Evolutionary conservation across 1,140 invertebrate species (phyloP), one percentile per base, ranked within the genome.

Genomic region (Drosophila sp.): DNA sequence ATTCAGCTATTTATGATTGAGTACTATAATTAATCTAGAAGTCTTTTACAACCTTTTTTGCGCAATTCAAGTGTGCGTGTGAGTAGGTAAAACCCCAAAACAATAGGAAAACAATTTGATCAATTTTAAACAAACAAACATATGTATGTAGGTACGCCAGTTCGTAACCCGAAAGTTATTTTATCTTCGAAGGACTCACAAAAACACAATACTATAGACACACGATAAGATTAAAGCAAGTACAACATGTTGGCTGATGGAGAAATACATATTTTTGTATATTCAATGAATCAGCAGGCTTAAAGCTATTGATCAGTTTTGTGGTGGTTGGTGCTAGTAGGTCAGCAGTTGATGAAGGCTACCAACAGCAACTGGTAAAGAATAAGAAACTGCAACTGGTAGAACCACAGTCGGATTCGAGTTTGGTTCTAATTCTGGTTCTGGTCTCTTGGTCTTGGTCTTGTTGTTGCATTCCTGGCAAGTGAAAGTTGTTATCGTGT

Each of bases 141-240:
- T 11, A 11, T 38, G 2, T 38, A 10, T 11, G 10, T 38, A 11
- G 8, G 1, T 33, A 32, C 4, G 6, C 4, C 17, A 17, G 10
- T 35, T 4, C 32, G 32, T 25, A 58, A 58, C 7, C 32, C 56
- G 29, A 58, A 58, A 35, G 32, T 25, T 58, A 58, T 58, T 58
- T 58, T 58, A 58, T 58, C 56, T 57, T 23, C 8, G n/a, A 23
- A 58, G n/a, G 23, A 58, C 32, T 25, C 1, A 8, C 23, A 10
- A 50, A 57, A 55, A 29, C 11, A 3, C 11, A 54, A 35, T 38
- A 25, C 17, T 35, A 27, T 50, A 27, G 7, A 17, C 7, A 27
- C 4, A 35, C 56, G 56, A 58, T 58, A 58, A 60, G 41, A 58
- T 65, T 65, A 41, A 60, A 44, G 27, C 58, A 69, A 57, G 6